Evolutionary conservation across 2,113 vertebrate genomes (phyloP).

Genomic region (Theristicus caerulescens): DNA sequence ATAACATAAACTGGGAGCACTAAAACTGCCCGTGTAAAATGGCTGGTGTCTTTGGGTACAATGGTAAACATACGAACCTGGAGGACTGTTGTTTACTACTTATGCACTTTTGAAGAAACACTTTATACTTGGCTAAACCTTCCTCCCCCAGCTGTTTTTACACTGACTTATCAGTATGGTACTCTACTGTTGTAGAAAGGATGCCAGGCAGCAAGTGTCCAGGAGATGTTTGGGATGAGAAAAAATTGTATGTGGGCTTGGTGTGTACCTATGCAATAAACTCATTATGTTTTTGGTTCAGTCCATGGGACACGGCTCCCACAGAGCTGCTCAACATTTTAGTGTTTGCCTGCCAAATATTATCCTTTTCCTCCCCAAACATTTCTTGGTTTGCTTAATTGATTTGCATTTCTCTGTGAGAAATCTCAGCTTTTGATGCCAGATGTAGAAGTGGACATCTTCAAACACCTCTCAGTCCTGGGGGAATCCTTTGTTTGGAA

Average conservation of each 20-base stretch:
- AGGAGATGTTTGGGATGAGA: constrained; percentile 24
- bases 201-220: not conserved
- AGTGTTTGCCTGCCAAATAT: constrained; percentile 10
- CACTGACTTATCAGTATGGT: not conserved
- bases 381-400: not conserved
- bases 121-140: not conserved
- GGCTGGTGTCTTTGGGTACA: not conserved
- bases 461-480: constrained; percentile 11
- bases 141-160: not conserved
- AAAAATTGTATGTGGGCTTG: not conserved
- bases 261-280: not conserved
- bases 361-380: constrained; percentile 12
- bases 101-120: constrained; percentile 38
- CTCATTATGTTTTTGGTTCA: not conserved
- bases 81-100: not conserved
- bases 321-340: not conserved
- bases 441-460: constrained; percentile 6
- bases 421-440: constrained; percentile 37
- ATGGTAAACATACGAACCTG: not conserved
- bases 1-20: not conserved
- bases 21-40: not conserved
- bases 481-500: constrained; percentile 38
- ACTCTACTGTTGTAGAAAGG: not conserved
- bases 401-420: constrained; percentile 54
- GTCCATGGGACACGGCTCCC: not conserved